Conservation (phyloP, 1,140 invertebrate species). For the Formica selysi region DNA sequence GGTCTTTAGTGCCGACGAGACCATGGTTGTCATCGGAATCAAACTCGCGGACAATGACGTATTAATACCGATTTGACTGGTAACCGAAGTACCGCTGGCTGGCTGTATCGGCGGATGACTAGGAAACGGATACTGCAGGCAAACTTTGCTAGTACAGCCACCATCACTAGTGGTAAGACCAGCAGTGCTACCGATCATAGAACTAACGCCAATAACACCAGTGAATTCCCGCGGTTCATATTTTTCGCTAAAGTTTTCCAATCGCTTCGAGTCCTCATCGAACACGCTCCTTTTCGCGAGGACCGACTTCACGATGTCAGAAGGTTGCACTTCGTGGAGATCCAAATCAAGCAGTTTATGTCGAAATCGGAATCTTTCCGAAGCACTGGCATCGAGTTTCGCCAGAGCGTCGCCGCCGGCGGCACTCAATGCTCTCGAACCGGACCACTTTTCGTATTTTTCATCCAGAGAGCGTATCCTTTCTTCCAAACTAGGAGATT, state of each 20-base stretch:
- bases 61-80: conserved; percentile 57
- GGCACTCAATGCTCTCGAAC: conserved; percentile 87
- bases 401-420: conserved; percentile 88
- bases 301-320: conserved; percentile 97
- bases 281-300: conserved; percentile 97
- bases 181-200: conserved; percentile 75
- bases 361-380: conserved; percentile 87
- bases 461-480: conserved; percentile 95
- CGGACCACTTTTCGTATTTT: conserved; percentile 96
- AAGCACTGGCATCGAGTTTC: conserved; percentile 87
- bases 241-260: conserved; percentile 96
- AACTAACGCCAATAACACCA: conserved; percentile 80
- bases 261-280: conserved; percentile 97
- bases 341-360: conserved; percentile 92
- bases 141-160: conserved; percentile 86
- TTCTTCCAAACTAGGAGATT: conserved; percentile 93
- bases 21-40: conserved; percentile 56
- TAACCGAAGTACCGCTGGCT: conserved; percentile 72
- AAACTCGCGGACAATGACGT: conserved; percentile 65
- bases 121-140: conserved; percentile 93
- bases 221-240: conserved; percentile 92
- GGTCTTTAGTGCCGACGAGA: conserved; percentile 61
- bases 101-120: conserved; percentile 89
- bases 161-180: conserved; percentile 73
- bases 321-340: conserved; percentile 93